phyloP scores from a whole-genome alignment of 2,113 vertebrate species.

The Theristicus caerulescens region DNA sequence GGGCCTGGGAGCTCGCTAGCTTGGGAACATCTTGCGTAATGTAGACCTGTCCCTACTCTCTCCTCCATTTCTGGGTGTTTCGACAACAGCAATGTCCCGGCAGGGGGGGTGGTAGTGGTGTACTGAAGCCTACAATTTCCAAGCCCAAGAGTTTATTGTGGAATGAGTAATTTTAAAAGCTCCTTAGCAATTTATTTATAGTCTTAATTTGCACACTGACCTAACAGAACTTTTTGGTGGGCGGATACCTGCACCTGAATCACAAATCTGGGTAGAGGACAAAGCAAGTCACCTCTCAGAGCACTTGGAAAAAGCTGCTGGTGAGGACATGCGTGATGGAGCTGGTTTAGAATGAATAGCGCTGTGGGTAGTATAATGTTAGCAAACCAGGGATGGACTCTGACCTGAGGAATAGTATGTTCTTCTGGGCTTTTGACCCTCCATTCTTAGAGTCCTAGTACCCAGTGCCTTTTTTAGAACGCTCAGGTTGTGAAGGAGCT shows the following conservation, averaged over 20 bases:
- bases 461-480: neutral
- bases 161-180: neutral
- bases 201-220: neutral
- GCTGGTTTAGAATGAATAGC: neutral
- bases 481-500: neutral
- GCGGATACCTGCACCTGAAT: neutral
- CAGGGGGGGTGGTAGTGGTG: fast-evolving
- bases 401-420: neutral
- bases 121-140: neutral
- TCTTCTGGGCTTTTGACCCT: neutral
- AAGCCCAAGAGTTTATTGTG: neutral
- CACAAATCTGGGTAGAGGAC: neutral
- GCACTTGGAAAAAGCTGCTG: neutral
- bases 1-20: neutral
- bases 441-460: neutral
- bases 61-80: neutral
- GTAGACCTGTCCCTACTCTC: neutral
- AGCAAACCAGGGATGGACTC: neutral
- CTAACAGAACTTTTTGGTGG: neutral
- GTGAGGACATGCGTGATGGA: neutral
- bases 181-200: neutral
- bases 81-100: fast-evolving
- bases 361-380: neutral
- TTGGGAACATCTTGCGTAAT: neutral
- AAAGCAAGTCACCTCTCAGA: neutral